Evolutionary conservation across 2,888 invertebrate genomes (phyloP).

Genomic region (Meiosimyza decipiens): DNA sequence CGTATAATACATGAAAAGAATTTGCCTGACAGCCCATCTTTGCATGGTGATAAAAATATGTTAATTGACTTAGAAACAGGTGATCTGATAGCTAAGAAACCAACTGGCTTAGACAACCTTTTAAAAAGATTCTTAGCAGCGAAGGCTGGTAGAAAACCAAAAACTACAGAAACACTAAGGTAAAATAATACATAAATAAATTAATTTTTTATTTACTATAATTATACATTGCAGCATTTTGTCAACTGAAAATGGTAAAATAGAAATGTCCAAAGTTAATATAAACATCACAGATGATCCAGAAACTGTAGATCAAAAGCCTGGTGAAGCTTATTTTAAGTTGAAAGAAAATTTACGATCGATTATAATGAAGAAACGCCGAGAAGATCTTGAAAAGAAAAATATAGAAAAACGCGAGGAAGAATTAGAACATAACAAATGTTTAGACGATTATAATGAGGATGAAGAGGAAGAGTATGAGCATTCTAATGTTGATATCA

Average conservation of each 20-base stretch:
- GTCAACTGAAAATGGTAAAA: constrained; percentile 66
- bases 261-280: constrained; percentile 64
- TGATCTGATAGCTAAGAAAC: constrained; percentile 61
- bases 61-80: constrained; percentile 74
- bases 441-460: constrained; percentile 61
- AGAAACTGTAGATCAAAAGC: constrained; percentile 68
- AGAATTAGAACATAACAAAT: constrained; percentile 64
- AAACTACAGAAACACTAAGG: constrained; percentile 69
- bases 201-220: no score
- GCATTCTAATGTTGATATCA: neutral
- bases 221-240: constrained; percentile 60
- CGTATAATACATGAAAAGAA: constrained; percentile 51
- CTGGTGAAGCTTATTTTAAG: constrained; percentile 78
- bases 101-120: constrained; percentile 74
- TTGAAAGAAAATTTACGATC: constrained; percentile 78
- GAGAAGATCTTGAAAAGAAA: constrained; percentile 74
- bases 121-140: constrained; percentile 80
- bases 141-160: constrained; percentile 70
- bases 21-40: constrained; percentile 63
- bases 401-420: constrained; percentile 57
- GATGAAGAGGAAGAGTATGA: constrained; percentile 53
- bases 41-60: constrained; percentile 70
- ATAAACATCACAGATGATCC: constrained; percentile 54
- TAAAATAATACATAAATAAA: constrained; percentile 37
- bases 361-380: constrained; percentile 77